Percentiles rank a stretch among this genome's conserved stretches.
phyloP scores from a whole-genome alignment of 2,888 invertebrate genomes.

The Lasiommata megera region DNA sequence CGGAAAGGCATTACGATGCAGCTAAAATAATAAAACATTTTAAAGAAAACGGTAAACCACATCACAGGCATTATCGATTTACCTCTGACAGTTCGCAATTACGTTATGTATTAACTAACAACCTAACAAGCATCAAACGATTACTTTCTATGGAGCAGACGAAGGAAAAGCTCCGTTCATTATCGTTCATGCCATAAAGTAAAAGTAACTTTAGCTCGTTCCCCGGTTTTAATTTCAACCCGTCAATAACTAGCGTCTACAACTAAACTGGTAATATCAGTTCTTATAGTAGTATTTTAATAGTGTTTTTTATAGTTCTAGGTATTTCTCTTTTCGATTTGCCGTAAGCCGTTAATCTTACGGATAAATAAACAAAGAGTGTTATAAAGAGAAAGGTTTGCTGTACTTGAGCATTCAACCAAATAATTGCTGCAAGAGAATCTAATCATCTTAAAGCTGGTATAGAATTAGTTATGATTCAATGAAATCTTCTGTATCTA shows the following conservation, averaged over 20 bases:
- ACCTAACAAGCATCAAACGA: constrained; percentile 11
- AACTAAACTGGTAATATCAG: neutral
- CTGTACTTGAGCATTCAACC: neutral
- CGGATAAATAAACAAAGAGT: neutral
- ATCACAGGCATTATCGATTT: neutral
- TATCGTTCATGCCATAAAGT: constrained; percentile 23
- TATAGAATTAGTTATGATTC: too few species aligned
- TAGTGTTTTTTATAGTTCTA: neutral
- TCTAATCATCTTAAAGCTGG: neutral
- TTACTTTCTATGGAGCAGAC: constrained; percentile 19
- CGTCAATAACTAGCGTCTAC: neutral
- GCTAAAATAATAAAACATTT: neutral
- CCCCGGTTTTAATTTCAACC: constrained; percentile 16
- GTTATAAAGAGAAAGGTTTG: neutral
- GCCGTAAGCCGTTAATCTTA: constrained; percentile 1
- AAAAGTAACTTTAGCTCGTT: constrained; percentile 22
- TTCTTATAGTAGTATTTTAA: neutral
- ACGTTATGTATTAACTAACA: constrained; percentile 17
- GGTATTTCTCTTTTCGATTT: neutral
- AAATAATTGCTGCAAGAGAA: neutral
- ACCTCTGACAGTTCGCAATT: neutral
- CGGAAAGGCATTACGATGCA: too few species aligned
- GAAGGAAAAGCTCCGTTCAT: constrained; percentile 25
- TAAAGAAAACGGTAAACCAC: neutral
- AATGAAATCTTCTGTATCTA: too few species aligned